Percentiles rank a stretch among this genome's conserved stretches.
phyloP scores from a whole-genome alignment of 2,113 vertebrate species.

The Hyperoodon ampullatus region DNA sequence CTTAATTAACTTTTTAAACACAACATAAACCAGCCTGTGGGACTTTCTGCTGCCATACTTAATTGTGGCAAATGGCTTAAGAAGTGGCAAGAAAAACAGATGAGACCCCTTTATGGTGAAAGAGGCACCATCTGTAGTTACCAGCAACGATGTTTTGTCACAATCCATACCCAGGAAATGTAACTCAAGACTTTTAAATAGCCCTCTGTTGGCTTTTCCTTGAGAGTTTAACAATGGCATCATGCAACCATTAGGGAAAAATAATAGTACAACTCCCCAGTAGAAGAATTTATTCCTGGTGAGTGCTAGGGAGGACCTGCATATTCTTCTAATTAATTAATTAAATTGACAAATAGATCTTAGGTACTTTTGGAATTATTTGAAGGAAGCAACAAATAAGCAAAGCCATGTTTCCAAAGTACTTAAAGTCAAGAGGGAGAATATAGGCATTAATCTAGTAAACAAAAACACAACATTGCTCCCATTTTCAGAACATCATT shows the following conservation, averaged over 20 bases:
- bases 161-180: slow-evolving; percentile 30
- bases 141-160: slow-evolving; percentile 51
- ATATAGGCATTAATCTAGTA: neutral
- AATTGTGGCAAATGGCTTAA: slow-evolving; percentile 71
- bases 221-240: neutral
- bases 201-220: slow-evolving; percentile 39
- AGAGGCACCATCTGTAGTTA: slow-evolving; percentile 63
- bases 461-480: neutral
- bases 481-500: neutral
- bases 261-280: neutral
- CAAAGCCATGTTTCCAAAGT: neutral
- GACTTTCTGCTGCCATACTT: slow-evolving; percentile 71
- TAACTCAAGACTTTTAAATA: slow-evolving; percentile 17
- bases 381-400: neutral
- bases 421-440: neutral
- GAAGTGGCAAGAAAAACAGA: slow-evolving; percentile 73
- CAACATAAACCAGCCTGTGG: slow-evolving; percentile 79
- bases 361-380: neutral
- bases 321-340: neutral
- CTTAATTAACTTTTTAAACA: slow-evolving; percentile 83
- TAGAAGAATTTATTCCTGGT: neutral
- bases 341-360: neutral
- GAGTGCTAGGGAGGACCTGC: neutral
- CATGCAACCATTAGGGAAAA: neutral
- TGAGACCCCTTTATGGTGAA: slow-evolving; percentile 71